Base-by-base conservation (phyloP, 2,888 invertebrate species). In the Apoda limacodes region DNA sequence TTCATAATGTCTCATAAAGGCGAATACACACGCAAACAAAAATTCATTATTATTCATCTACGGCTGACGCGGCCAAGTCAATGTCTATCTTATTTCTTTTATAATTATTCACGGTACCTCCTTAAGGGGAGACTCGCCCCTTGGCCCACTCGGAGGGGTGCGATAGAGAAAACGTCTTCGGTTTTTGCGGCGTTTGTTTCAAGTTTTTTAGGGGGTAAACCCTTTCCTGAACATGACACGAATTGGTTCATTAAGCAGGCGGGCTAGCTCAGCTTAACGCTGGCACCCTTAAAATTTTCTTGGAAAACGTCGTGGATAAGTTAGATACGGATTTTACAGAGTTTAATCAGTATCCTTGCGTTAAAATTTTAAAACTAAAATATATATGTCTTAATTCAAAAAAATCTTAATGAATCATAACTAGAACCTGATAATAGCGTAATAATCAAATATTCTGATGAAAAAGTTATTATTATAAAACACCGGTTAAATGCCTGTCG, bases 31-130 rank as follows among this genome's bases (percentile, higher is more conserved):
- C 71, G 70, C 70, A 74, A 72, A 74, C 68, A 74, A 66, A 64
- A 62, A 62, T 55, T 67, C 75, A 76, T 76, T 72, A 76, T 76
- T 76, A 78, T 76, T 76, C 76, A 80, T 78, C 75, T 68, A 63
- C 60, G 50, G 48, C 70, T 74, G 75, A 75, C 74, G 72, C 62
- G 63, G 69, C 61, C 52, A 65, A 78, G 76, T 80, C 78, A 67
- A 74, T 76, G 76, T 76, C 78, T 78, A 75, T 80, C 76, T 78
- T 78, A 78, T 78, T 78, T 80, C 78, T 80, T 80, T 78, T 76
- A 75, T 80, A 80, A 80, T 80, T 80, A 80, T 78, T 78, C 78
- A 76, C 63, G 57, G 61, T 50, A 53, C 61, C 61, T 52, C 68
- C 70, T 61, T 49, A 47, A 48, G 17, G 17, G 17, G 17, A 58